Conservation (phyloP, 2,113 vertebrate genomes). For the Nothoprocta pentlandii region DNA sequence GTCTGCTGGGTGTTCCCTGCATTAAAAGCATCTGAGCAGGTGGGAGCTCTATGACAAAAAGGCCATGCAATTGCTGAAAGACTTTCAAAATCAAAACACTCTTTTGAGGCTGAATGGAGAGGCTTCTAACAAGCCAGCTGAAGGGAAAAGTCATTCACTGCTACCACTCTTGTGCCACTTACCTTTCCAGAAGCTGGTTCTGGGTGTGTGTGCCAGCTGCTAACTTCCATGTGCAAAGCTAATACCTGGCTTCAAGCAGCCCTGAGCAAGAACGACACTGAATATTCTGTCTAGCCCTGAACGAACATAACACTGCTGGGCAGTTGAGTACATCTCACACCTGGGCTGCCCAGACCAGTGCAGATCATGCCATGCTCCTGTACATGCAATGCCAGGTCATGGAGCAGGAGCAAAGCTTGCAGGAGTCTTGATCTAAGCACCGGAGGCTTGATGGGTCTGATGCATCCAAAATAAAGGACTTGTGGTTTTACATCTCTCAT, state of each 20-base stretch:
- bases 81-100: background rate
- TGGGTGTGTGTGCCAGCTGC: background rate
- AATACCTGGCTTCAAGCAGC: background rate
- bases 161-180: background rate
- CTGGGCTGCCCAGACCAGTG: background rate
- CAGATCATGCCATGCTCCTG: background rate
- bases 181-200: background rate
- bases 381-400: background rate
- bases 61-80: background rate
- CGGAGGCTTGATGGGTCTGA: background rate
- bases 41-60: background rate
- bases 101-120: background rate
- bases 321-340: background rate
- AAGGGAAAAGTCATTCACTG: background rate
- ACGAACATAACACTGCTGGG: background rate
- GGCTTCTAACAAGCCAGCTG: background rate
- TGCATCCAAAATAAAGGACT: background rate
- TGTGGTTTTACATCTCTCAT: background rate
- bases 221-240: background rate
- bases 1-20: background rate
- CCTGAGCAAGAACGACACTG: background rate
- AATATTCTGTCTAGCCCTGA: background rate
- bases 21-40: background rate
- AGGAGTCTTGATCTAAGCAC: background rate
- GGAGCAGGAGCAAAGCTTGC: background rate